Percentiles rank a stretch among this genome's conserved stretches.
These are phyloP conservation scores for Myripristis jacobus DNA, from an alignment of 2,797 vertebrate genomes.

Conservation along the genomic window DNA sequence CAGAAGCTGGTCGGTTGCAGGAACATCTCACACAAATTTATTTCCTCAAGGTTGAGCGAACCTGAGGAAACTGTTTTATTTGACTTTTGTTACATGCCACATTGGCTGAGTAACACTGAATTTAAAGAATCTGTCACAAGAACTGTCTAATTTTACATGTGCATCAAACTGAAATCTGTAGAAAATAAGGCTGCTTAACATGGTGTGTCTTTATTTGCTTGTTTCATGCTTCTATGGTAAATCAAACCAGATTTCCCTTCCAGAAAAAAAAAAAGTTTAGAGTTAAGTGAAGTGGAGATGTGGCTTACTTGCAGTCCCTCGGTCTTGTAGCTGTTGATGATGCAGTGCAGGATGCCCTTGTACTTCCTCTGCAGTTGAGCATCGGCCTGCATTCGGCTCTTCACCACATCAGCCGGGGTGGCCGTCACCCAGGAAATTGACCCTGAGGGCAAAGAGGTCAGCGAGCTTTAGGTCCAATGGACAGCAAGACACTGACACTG, in stretches of 20 bases:
- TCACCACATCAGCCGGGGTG: constrained; percentile 95
- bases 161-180: too few relatives aligned
- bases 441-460: constrained; percentile 77
- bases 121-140: too few relatives aligned
- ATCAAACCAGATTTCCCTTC: not conserved
- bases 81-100: too few relatives aligned
- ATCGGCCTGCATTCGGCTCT: constrained; percentile 97
- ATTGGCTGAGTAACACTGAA: too few relatives aligned
- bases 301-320: constrained; percentile 92
- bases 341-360: constrained; percentile 91
- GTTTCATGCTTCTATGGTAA: not conserved
- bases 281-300: not conserved
- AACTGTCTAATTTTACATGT: too few relatives aligned
- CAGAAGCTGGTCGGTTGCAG: too few relatives aligned
- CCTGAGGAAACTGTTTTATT: too few relatives aligned
- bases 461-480: not conserved
- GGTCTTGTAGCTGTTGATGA: constrained; percentile 89
- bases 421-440: constrained; percentile 95
- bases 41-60: too few relatives aligned
- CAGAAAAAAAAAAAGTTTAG: not conserved
- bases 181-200: too few relatives aligned
- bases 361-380: constrained; percentile 90
- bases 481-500: too few relatives aligned
- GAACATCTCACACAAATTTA: too few relatives aligned
- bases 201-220: not conserved